Base-by-base conservation (phyloP, 2,113 vertebrate genomes). In the Engystomops pustulosus region DNA sequence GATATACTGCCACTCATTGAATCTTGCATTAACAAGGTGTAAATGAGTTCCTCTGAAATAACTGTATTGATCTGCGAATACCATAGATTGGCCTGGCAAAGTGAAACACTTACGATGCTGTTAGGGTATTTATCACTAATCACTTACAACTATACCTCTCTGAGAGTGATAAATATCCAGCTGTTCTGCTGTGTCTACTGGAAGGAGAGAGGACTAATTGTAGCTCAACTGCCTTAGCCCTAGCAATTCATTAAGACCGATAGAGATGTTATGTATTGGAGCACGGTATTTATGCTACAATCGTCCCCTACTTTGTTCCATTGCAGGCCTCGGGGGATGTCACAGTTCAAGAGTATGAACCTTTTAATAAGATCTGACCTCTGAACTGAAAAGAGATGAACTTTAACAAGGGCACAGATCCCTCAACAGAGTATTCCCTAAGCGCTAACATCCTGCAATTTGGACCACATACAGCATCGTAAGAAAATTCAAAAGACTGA, bases 311-410 rank as follows among this genome's bases (percentile, higher is more conserved):
- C 75, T 58, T 20, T 58, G 17, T 38, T 38, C 32, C n/a, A 55
- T 38, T 25, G 20, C 53, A 23, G 34, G 51, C 75, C 51, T 77
- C 75, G 36, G 34, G 51, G 75, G 23, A 41, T 41, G 34, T 34
- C 15, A 9, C 20, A 58, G 75, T 78, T 78, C 51, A 60, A 78
- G 75, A 78, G 75, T 34, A 78, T 58, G 75, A 60, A 78, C 75
- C 75, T 78, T 78, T 78, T 78, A 78, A 58, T 60, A 78, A 78
- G 75, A 17, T 60, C 60, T 78, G 75, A 78, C 51, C 75, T 78
- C 53, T 60, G 75, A 34, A 78, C 75, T 78, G 75, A 78, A 78
- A 53, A 78, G 51, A 60, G 45, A n/a, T 77, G 49, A 77, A 55
- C 51, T 53, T 77, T 36, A 49, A 77, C 36, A 44, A 44, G n/a